Evolutionary conservation across 2,113 vertebrate species (phyloP), one percentile per base, ranked within the genome.

Genomic region (Neolamprologus sp.): DNA sequence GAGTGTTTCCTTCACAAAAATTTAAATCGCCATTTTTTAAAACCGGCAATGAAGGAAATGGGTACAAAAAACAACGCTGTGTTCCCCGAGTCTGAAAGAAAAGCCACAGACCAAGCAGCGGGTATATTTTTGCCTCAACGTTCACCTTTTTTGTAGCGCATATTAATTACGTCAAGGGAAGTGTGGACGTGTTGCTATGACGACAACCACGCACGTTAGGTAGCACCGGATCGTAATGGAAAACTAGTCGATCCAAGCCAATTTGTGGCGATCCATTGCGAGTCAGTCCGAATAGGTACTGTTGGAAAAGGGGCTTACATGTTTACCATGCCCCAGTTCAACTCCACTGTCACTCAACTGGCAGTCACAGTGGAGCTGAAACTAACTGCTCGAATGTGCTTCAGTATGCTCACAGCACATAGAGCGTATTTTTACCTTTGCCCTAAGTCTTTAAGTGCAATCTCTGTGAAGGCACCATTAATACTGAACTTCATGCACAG

Each of bases 131-230:
- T 65, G 60, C 3, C 4, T 65, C 33, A 37, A 65, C 1, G 1
- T 19, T 0, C 58, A 33, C 19, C 0, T 37, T 7, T 65, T 13
- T 7, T 37, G 60, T n/a, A n/a, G 17, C 3, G 1, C 4, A 65
- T 65, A n/a, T 65, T 35, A 12, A 37, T 65, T 35, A 65, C 10
- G 1, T 65, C 60, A n/a, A 65, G 60, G 60, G 60, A 7, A 12
- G 60, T 1, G 0, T 35, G 17, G 60, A n/a, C 0, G 0, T 35
- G 1, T 65, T 65, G 60, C 30, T n/a, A 12, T 65, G 60, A 65
- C 2, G 1, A 65, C 33, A 65, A 37, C 19, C 60, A 65, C 9
- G 1, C 58, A 63, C 9, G 0, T n/a, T 65, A 65, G 17, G 60
- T 65, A 35, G 30, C 0, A 12, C 4, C 0, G 0, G 17, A 35